Evolutionary conservation across 2,888 invertebrate genomes (phyloP), one percentile per base, ranked within the genome.

Genomic region (Cryptocephalus moraei): DNA sequence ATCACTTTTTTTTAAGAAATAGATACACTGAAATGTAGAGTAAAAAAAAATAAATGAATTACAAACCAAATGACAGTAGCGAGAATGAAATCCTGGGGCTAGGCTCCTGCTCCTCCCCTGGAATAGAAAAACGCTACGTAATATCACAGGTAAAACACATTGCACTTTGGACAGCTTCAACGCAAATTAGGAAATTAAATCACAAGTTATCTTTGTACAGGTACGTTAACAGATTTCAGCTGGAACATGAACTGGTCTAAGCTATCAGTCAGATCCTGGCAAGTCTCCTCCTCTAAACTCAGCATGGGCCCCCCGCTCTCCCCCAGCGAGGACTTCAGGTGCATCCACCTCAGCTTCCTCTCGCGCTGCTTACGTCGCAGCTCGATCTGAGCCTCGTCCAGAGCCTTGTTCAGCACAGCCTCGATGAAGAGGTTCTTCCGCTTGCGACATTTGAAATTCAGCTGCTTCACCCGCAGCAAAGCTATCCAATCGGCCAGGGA

Each of bases 201-300:
- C 42, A 51, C 51, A 52, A 49, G 48, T 58, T 48, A 67, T 68
- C 72, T 61, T 76, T 76, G 61, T 64, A 64, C 51, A 13, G 67
- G 64, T 53, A 58, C 55, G 59, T 80, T 81, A 55, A 81, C 74
- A 66, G 72, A 73, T 62, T 77, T 78, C 63, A 82, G 69, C 68
- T 81, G 75, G 57, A 73, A 75, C 75, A 83, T 81, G 69, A 82
- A 82, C 62, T 71, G 74, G 71, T 82, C 78, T 66, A 83, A 66
- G 60, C 79, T 79, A 66, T 49, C 54, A 51, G 75, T 75, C 63
- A 82, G 73, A 68, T 81, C 82, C 64, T 78, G 76, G 46, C 66
- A 70, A 39, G 56, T 59, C 48, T 55, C 46, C 33, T 54, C 49
- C 47, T 64, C 63, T 60, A 57, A 60, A 47, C 55, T 49, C 11